These are phyloP conservation scores for Chondrilla cf. caribensis DNA, from an alignment of 37 sponge, comb jelly and placozoan genomes.

Conservation along the genomic window DNA sequence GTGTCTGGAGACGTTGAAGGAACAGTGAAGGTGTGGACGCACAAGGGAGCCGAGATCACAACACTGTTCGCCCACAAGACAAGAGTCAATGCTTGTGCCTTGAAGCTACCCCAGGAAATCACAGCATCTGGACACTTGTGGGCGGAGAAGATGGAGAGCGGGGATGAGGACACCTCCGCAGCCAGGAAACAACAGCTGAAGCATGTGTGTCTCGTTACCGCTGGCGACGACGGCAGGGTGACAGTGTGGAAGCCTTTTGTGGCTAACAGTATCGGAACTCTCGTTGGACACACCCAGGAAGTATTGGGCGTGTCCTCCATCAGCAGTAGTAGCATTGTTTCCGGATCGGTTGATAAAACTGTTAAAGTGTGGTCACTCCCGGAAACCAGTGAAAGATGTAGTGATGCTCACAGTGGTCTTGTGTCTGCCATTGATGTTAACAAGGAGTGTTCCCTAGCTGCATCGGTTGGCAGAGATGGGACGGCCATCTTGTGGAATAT, in stretches of 20 bases:
- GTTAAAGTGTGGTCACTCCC: slow-evolving; percentile 71
- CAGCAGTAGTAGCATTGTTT: slow-evolving; percentile 47
- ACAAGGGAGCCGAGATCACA: slow-evolving; percentile 87
- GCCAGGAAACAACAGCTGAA: slow-evolving; percentile 27
- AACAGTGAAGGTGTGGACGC: slow-evolving; percentile 86
- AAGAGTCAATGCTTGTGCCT: slow-evolving; percentile 73
- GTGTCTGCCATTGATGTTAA: slow-evolving; percentile 24
- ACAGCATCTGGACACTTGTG: not conserved
- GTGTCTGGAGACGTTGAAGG: slow-evolving; percentile 83
- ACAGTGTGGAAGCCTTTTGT: slow-evolving; percentile 83
- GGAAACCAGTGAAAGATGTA: not conserved
- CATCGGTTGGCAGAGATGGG: slow-evolving; percentile 71
- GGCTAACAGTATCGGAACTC: slow-evolving; percentile 62
- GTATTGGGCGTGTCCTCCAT: slow-evolving; percentile 63
- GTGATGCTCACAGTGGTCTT: slow-evolving; percentile 52
- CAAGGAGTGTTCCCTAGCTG: not conserved
- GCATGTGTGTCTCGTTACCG: slow-evolving; percentile 59
- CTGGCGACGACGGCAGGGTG: slow-evolving; percentile 87
- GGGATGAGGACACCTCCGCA: slow-evolving; percentile 26
- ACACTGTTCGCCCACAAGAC: slow-evolving; percentile 74
- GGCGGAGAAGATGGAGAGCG: slow-evolving; percentile 60
- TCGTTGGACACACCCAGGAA: slow-evolving; percentile 82
- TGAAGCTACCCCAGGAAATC: slow-evolving; percentile 34
- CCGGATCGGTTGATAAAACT: slow-evolving; percentile 69
- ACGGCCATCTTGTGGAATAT: slow-evolving; percentile 52